A percentile compares a stretch with the other conserved stretches of the same genome.
Evolutionary conservation across 1,140 invertebrate species (phyloP).

Genomic region (Drosophila albomicans): DNA sequence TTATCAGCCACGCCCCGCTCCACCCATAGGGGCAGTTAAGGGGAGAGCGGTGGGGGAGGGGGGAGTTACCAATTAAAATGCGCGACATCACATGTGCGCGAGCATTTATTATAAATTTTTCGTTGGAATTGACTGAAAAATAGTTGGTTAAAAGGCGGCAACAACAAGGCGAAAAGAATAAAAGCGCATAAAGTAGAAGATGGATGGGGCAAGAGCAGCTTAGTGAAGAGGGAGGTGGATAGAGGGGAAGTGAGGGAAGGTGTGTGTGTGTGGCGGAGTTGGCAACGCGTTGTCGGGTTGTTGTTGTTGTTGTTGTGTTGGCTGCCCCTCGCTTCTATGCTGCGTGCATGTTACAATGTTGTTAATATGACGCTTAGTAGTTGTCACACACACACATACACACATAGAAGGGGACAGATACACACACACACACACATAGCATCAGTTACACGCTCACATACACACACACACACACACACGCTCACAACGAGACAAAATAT

Average conservation of each 20-base stretch:
- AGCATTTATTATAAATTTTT: conserved; percentile 82
- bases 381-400: conserved; percentile 45
- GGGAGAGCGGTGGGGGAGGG: background rate
- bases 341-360: conserved; percentile 74
- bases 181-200: conserved; percentile 25
- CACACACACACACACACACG: conserved; percentile 8
- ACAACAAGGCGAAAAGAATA: conserved; percentile 14
- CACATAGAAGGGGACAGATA: conserved; percentile 6
- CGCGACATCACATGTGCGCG: conserved; percentile 78
- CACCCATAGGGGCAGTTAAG: background rate
- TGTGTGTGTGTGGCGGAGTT: conserved; percentile 9
- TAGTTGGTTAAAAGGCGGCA: conserved; percentile 59
- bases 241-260: background rate
- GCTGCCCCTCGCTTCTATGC: background rate
- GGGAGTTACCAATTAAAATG: conserved; percentile 73
- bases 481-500: conserved; percentile 25
- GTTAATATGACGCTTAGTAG: conserved; percentile 79
- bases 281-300: conserved; percentile 24
- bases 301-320: background rate
- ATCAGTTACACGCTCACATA: background rate
- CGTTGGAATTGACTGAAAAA: conserved; percentile 80
- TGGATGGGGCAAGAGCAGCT: background rate
- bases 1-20: conserved; percentile 6
- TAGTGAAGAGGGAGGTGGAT: background rate
- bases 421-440: background rate